Evolutionary conservation across 1,140 invertebrate genomes (phyloP), one percentile per base, ranked within the genome.

Genomic region (Drosophila subpulchrella): DNA sequence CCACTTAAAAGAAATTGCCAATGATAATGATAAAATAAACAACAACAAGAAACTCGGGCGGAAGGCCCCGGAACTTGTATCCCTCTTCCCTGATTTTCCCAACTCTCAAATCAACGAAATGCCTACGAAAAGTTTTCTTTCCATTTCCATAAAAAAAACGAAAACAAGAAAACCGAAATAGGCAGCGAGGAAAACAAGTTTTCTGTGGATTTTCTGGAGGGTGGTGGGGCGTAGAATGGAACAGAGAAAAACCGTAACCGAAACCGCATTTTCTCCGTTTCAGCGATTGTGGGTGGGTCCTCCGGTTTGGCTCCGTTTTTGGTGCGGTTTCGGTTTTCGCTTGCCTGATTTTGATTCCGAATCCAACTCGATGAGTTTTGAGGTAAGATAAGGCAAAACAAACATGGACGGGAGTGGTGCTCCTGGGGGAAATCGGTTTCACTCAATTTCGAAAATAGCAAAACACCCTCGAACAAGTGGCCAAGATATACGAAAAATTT

Each of bases 231-330:
- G 27, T 44, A 41, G 46, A 27, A 30, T 27, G 81, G 72, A 91
- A 91, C 90, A 91, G 85, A 85, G 78, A 91, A 91, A 91, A 83
- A 91, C 90, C 90, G 90, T 91, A 90, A 91, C 89, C 81, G 67
- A 73, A 91, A 91, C 90, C 90, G 76, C 90, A 91, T 90, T 90
- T 91, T 91, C 90, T 83, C 84, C 90, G 85, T 89, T 91, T 76
- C 71, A 72, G 67, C 71, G 62, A 51, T 75, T 86, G 76, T 80
- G 81, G 81, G 80, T 78, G 70, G 74, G 78, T 63, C 70, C 66
- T 67, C 60, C 30, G 67, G 56, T 73, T 60, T 30, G 15, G 30
- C 30, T 41, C 66, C 46, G 34, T 58, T 65, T 66, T 56, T 47
- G 58, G 27, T 62, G 44, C 44, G 62, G 74, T 54, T 72, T 70